Base-by-base conservation (phyloP, 2,113 vertebrate genomes). In the Seriola rivoliana region DNA sequence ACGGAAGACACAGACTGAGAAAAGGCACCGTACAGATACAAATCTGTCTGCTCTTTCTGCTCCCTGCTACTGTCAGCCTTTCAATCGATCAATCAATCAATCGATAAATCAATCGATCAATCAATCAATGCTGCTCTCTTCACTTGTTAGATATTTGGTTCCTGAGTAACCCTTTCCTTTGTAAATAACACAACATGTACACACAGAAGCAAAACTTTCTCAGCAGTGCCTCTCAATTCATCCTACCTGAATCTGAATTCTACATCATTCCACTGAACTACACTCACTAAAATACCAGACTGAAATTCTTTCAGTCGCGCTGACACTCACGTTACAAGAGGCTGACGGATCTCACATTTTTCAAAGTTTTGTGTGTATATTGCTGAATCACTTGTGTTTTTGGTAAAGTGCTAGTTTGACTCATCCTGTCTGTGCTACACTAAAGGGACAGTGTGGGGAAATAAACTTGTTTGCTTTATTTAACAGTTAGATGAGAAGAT, bases 1-100 rank as follows among this genome's bases (percentile, higher is more conserved):
- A 54, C 62, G 46, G 25, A 73, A 78, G 69, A 75, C 75, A 78
- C 81, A 59, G 34, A 66, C 29, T 52, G 54, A 46, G 6, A 44
- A 72, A 78, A 84, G 81, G 81, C 75, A 78, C 75, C 44, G 4
- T 3, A 29, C 21, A 48, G 21, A 63, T 1, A 17, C 36, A 23
- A 23, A 44, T 72, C 25, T 44, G 25, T 25, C 4, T 38, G 2
- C 17, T 60, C 4, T 25, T 29, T 68, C 17, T 16, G 10, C 38
- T 44, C 8, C 16, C 38, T 64, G 62, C 36, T 42, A 13, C 54
- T 5, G 2, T 42, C 75, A 48, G 3, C 3, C 23, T 6, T 6
- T 62, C 17, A 10, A 11, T 62, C 40, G 9, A 42, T 8, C 32
- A 63, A 40, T 19, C 52, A 9, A 40, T 17, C 12, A 34, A 32